Conservation (phyloP, 2,113 vertebrate species). For the Pelodiscus sinensis region DNA sequence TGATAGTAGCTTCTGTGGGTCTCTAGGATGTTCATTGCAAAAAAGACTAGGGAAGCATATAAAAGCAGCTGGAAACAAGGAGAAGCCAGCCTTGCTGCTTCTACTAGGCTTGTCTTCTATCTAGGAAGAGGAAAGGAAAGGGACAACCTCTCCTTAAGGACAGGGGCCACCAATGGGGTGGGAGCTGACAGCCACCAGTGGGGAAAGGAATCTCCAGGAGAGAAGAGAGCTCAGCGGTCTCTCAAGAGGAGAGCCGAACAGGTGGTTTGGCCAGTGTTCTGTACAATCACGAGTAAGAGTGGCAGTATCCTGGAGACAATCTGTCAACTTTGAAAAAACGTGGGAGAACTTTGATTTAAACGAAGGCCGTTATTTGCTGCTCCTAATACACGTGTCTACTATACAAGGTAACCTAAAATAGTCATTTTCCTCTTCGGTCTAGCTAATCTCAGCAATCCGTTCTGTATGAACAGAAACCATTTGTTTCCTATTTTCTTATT, state of each 20-base stretch:
- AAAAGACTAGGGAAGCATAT: background rate
- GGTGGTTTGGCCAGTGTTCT: background rate
- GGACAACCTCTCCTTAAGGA: background rate
- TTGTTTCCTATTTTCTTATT: background rate
- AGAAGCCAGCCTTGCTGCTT: background rate
- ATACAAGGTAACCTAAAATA: background rate
- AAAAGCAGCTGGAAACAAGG: background rate
- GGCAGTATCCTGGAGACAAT: background rate
- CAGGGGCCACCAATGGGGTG: background rate
- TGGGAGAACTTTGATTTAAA: background rate
- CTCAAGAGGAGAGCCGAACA: background rate
- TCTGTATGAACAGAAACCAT: background rate
- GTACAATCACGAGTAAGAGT: conserved; percentile 30
- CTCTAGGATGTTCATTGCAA: background rate
- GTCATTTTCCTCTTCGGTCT: background rate
- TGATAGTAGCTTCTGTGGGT: background rate
- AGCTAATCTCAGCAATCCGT: background rate
- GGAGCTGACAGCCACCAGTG: background rate
- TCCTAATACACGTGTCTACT: background rate
- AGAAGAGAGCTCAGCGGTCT: background rate
- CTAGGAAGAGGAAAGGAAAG: accelerated
- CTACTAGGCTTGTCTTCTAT: background rate
- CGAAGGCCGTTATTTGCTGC: background rate
- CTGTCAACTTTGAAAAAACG: background rate
- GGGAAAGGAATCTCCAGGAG: background rate